These are phyloP conservation scores for Anthopleura sola DNA, from an alignment of 64 coral and sea anemone genomes.

Conservation along the genomic window DNA sequence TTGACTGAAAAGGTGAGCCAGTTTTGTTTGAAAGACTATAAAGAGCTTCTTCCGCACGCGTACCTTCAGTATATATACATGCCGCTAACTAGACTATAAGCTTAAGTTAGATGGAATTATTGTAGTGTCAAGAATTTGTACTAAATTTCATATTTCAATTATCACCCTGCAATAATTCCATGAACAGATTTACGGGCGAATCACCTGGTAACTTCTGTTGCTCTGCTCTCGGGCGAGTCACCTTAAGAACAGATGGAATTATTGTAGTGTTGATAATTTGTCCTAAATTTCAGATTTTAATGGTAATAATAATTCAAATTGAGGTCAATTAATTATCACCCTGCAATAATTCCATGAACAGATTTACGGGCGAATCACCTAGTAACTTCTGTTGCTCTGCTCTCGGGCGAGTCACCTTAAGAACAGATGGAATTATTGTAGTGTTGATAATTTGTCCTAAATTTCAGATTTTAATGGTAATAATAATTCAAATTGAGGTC, in stretches of 20 bases:
- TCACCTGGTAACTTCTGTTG: conserved; percentile 18
- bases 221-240: conserved; percentile 12
- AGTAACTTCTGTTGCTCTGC: conserved; percentile 3
- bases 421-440: background rate
- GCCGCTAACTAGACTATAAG: too few relatives aligned
- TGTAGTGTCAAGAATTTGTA: too few relatives aligned
- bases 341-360: background rate
- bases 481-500: background rate
- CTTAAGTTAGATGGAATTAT: too few relatives aligned
- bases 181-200: conserved; percentile 9
- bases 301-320: background rate
- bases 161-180: background rate
- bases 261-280: too few relatives aligned
- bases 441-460: background rate
- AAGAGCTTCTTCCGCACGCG: too few relatives aligned
- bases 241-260: background rate
- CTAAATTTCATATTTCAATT: background rate
- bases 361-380: conserved; percentile 7
- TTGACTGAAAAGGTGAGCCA: too few relatives aligned
- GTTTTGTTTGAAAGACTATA: too few relatives aligned
- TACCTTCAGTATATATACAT: too few relatives aligned
- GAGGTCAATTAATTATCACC: background rate
- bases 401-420: conserved; percentile 28
- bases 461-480: background rate
- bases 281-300: background rate